Percentiles rank a stretch among this genome's conserved stretches.
Evolutionary conservation across 2,113 vertebrate species (phyloP).

Genomic region (Pandion haliaetus): DNA sequence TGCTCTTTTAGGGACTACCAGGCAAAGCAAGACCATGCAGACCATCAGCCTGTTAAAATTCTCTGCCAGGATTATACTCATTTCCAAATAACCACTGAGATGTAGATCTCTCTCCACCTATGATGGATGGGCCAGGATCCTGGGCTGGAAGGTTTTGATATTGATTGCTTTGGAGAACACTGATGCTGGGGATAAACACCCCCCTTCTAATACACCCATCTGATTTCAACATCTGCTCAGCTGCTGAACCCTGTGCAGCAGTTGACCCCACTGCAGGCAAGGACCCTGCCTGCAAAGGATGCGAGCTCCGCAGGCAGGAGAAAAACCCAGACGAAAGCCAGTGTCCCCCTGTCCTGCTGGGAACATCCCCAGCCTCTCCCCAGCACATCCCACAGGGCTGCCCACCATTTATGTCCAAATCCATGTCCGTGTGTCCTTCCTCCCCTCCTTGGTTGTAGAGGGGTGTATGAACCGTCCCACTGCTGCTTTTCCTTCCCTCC

Average conservation of each 20-base stretch:
- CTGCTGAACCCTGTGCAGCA: rapidly evolving
- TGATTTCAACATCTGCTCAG: neutral
- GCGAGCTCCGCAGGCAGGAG: neutral
- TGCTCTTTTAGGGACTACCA: neutral
- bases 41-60: neutral
- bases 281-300: neutral
- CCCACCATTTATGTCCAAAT: neutral
- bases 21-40: neutral
- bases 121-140: neutral
- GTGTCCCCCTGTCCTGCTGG: neutral
- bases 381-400: neutral
- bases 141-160: neutral
- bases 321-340: neutral
- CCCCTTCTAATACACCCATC: neutral
- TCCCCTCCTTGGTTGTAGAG: neutral
- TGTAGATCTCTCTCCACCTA: neutral
- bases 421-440: neutral
- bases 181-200: neutral
- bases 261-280: neutral
- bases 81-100: neutral
- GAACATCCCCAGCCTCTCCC: neutral
- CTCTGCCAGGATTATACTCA: neutral
- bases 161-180: neutral
- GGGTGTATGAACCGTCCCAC: neutral
- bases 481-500: neutral